Evolutionary conservation across 2,888 invertebrate species (phyloP).

Genomic region (Theretra japonica): DNA sequence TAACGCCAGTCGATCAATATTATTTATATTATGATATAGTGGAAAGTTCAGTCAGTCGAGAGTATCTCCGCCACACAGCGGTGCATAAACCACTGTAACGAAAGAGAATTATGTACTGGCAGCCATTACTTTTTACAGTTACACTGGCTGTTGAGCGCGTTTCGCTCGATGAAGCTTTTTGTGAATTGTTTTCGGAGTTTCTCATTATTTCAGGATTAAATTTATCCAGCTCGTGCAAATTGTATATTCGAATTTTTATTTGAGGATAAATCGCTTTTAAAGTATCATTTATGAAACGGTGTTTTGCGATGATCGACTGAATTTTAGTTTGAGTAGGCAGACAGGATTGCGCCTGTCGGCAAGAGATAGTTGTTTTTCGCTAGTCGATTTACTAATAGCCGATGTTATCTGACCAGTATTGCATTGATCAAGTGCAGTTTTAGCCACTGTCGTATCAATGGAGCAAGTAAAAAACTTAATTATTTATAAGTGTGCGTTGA

Average conservation of each 20-base stretch:
- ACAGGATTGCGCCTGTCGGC: too few species aligned
- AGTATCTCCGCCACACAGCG: slow-evolving; percentile 33
- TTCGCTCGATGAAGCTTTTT: slow-evolving; percentile 8
- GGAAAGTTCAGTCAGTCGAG: slow-evolving; percentile 28
- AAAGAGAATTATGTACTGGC: slow-evolving; percentile 16
- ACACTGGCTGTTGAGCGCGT: slow-evolving; percentile 10
- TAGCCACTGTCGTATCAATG: too few species aligned
- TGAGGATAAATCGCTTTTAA: too few species aligned
- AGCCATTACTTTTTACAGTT: slow-evolving; percentile 21
- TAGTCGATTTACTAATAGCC: too few species aligned
- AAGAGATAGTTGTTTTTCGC: too few species aligned
- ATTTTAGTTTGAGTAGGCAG: too few species aligned
- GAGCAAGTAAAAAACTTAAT: too few species aligned
- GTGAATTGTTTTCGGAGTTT: background rate
- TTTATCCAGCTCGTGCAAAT: background rate
- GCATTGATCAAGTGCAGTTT: too few species aligned
- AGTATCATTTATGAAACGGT: too few species aligned
- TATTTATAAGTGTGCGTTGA: too few species aligned
- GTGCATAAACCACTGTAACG: slow-evolving; percentile 27
- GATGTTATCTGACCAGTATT: too few species aligned
- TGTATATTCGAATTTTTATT: background rate
- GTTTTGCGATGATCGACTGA: too few species aligned
- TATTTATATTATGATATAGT: background rate
- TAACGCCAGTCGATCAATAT: background rate
- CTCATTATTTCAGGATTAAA: slow-evolving; percentile 17